phyloP scores from a whole-genome alignment of 2,797 vertebrate species.

The Sorex maritimensis region DNA sequence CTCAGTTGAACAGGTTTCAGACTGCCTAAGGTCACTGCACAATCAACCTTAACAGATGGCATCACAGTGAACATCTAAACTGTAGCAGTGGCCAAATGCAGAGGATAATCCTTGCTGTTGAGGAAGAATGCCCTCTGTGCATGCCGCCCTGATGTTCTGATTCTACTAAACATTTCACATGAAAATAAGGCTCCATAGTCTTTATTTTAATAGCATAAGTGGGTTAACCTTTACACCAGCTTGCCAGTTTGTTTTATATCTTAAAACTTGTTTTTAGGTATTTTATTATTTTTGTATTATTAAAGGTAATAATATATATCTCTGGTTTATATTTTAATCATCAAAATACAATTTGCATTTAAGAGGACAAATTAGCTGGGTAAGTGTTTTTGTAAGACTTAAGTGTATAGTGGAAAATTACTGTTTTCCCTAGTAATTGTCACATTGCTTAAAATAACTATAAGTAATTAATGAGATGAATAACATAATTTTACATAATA shows the following conservation, averaged over 20 bases:
- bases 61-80: conserved; percentile 83
- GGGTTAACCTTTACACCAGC: conserved; percentile 28
- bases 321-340: not conserved
- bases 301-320: not conserved
- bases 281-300: not conserved
- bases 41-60: conserved; percentile 88
- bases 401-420: not conserved
- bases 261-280: conserved; percentile 13
- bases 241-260: conserved; percentile 44
- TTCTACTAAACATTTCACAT: conserved; percentile 62
- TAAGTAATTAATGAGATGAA: not conserved
- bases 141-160: conserved; percentile 76
- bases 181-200: conserved; percentile 66
- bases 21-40: conserved; percentile 87
- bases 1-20: conserved; percentile 84
- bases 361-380: not conserved
- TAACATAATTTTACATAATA: not conserved
- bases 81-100: conserved; percentile 85
- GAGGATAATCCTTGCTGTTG: conserved; percentile 79
- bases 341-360: not conserved
- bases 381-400: not conserved
- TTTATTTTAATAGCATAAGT: conserved; percentile 62
- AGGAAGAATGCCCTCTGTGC: conserved; percentile 75
- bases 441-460: not conserved
- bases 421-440: not conserved